These are phyloP conservation scores for Taenaris catops DNA, from an alignment of 2,888 invertebrate genomes.

Conservation along the genomic window DNA sequence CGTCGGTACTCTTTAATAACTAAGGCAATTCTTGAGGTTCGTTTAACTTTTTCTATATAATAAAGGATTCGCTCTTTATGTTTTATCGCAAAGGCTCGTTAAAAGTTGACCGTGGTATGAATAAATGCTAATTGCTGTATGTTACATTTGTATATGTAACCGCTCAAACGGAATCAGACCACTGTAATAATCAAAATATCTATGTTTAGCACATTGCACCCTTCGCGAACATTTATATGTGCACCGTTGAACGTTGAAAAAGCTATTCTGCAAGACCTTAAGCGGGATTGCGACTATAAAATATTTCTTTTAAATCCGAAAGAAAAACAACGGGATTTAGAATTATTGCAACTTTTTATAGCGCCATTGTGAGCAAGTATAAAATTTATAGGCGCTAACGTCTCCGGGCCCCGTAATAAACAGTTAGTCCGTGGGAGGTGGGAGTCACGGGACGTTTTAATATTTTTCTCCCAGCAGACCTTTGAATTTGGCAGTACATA, in stretches of 20 bases:
- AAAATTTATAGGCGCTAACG: conserved; percentile 72
- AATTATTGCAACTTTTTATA: conserved; percentile 70
- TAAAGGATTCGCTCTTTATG: no score
- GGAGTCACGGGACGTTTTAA: conserved; percentile 52
- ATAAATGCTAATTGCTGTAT: no score
- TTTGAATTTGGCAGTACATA: conserved; percentile 29
- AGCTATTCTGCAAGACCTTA: conserved; percentile 34
- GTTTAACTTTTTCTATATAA: no score
- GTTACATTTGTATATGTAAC: no score
- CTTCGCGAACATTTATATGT: no score
- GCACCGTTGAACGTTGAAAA: conserved; percentile 31
- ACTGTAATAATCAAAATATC: no score
- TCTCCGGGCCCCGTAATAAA: conserved; percentile 63
- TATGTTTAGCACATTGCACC: no score
- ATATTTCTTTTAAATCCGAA: conserved; percentile 48
- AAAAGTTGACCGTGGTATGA: no score
- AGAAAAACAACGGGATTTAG: conserved; percentile 58
- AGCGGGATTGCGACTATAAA: conserved; percentile 33
- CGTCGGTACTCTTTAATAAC: no score
- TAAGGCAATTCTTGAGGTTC: no score
- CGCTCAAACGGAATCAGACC: no score
- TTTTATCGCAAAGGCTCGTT: no score
- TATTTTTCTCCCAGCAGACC: conserved; percentile 41
- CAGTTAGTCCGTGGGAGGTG: conserved; percentile 48
- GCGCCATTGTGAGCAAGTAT: conserved; percentile 61